Conservation (phyloP, 2,797 vertebrate genomes). For the Naso thynnoides region DNA sequence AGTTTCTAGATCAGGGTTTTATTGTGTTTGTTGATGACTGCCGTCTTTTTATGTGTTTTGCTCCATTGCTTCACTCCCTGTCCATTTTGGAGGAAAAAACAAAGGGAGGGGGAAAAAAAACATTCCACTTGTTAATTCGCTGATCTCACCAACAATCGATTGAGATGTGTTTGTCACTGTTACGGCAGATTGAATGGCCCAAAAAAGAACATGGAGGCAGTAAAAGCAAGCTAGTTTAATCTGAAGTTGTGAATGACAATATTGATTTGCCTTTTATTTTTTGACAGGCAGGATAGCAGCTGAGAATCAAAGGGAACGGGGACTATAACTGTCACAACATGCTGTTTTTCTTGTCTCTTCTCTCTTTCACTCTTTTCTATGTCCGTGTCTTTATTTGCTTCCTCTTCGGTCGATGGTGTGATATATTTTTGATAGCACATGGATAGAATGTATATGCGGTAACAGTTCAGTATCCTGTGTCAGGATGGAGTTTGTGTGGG, state of each 20-base stretch:
- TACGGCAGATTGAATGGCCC: constrained; percentile 77
- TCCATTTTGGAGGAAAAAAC: constrained; percentile 74
- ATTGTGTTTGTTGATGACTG: constrained; percentile 84
- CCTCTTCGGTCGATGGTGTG: constrained; percentile 22
- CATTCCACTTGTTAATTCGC: constrained; percentile 82
- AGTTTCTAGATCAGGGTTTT: constrained; percentile 84
- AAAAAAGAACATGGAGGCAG: constrained; percentile 78
- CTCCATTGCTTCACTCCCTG: constrained; percentile 82
- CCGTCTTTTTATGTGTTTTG: constrained; percentile 84
- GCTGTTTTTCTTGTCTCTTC: constrained; percentile 38
- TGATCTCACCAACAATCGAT: constrained; percentile 84
- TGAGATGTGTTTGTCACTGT: constrained; percentile 78
- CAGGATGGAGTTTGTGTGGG: not conserved
- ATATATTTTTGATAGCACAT: constrained; percentile 48
- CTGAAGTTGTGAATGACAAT: constrained; percentile 87
- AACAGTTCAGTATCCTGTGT: constrained; percentile 16
- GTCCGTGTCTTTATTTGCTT: constrained; percentile 24
- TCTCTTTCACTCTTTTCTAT: constrained; percentile 37
- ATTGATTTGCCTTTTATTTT: constrained; percentile 85
- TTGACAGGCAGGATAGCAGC: constrained; percentile 72
- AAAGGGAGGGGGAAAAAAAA: constrained; percentile 45
- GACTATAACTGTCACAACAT: constrained; percentile 65
- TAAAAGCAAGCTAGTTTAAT: constrained; percentile 82
- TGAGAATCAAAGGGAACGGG: constrained; percentile 73
- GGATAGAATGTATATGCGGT: not conserved